Percentiles rank a stretch among this genome's conserved stretches.
Evolutionary conservation across 2,797 vertebrate species (phyloP).

Genomic region (Myotis daubentonii): DNA sequence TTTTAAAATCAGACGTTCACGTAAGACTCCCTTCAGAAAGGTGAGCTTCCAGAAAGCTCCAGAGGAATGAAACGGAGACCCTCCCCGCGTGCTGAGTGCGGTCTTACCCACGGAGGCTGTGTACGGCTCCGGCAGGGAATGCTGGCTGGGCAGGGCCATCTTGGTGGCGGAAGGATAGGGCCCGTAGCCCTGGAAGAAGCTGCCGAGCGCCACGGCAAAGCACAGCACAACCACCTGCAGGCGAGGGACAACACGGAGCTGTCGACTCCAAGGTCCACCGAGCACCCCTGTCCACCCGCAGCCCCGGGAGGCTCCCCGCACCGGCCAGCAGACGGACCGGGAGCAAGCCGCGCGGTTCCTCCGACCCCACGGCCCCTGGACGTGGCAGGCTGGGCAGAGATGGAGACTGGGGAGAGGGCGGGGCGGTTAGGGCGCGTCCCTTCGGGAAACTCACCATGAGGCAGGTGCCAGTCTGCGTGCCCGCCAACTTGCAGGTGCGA

Average conservation of each 20-base stretch:
- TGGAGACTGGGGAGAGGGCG: too few species aligned
- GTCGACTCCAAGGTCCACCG: too few species aligned
- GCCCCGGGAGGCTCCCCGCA: slow-evolving; percentile 75
- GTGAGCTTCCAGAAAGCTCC: background rate
- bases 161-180: slow-evolving; percentile 91
- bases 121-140: slow-evolving; percentile 91
- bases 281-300: background rate
- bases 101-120: slow-evolving; percentile 89
- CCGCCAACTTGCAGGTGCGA: slow-evolving; percentile 92
- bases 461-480: slow-evolving; percentile 97
- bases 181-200: slow-evolving; percentile 92
- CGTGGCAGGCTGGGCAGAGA: background rate
- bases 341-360: background rate
- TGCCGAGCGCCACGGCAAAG: slow-evolving; percentile 94
- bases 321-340: rapidly evolving
- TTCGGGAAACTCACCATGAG: slow-evolving; percentile 92
- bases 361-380: background rate
- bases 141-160: slow-evolving; percentile 88
- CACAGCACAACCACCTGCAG: slow-evolving; percentile 94
- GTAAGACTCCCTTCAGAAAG: background rate
- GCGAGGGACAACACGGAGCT: background rate
- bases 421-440: rapidly evolving
- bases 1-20: background rate
- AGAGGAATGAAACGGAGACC: background rate
- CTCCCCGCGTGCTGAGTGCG: rapidly evolving